Evolutionary conservation across 2,113 vertebrate genomes (phyloP), one percentile per base, ranked within the genome.

Genomic region (Herpetotheres cachinnans): DNA sequence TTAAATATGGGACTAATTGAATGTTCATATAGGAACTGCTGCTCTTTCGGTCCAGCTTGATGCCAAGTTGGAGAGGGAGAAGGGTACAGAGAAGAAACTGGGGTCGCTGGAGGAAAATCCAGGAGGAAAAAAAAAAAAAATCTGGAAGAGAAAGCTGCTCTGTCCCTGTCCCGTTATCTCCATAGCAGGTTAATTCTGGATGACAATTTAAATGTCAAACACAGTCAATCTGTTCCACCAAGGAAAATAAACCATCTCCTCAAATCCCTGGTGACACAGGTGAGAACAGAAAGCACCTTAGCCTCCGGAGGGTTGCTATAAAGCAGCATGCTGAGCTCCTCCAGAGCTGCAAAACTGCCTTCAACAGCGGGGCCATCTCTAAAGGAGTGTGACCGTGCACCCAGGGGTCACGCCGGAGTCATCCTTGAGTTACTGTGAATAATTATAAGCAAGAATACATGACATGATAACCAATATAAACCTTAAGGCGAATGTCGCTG

Each of bases 1-100:
- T 97, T 96, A 91, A 95, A 88, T 70, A 82, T 40, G 74, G 88
- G 79, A 63, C 89, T 93, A 96, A 95, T 79, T 92, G 90, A 86
- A 91, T 95, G 94, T 82, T 92, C 90, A 65, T 71, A 92, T 65
- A 89, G 73, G 73, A 86, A 82, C 56, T 84, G 52, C 70, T 91
- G 76, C 86, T 91, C 86, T 76, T 85, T 79, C 0, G 6, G 89
- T 89, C 86, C 52, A 47, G 65, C 44, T 49, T 40, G 47, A 73
- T 93, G 56, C 17, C 36, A 58, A 84, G 66, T 16, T 85, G 66
- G 65, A 86, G 80, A 79, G 52, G 50, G 86, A 95, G 72, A 92
- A 73, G 72, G 92, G 86, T 78, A 84, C 11, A 34, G 73, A 80
- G 63, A 82, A 74, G 69, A 93, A 63, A 73, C 38, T 46, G 27